Percentiles rank a stretch among this genome's conserved stretches.
Evolutionary conservation across 2,888 invertebrate genomes (phyloP).

Genomic region (Macrostomum cliftonense): DNA sequence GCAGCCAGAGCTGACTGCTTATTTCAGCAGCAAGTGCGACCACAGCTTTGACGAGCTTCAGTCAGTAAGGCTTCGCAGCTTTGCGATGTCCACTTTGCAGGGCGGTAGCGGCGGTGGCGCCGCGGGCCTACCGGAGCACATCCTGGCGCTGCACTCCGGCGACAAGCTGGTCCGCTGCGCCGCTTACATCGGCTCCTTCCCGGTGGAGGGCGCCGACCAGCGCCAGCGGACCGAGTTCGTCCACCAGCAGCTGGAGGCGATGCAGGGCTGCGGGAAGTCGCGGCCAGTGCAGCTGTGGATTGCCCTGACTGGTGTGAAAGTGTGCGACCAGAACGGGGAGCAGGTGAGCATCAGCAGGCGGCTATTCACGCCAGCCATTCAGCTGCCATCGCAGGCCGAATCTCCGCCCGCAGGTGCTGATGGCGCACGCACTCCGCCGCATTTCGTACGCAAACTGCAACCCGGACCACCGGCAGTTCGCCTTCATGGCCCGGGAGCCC

Average conservation of each 20-base stretch:
- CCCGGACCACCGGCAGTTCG: conserved; percentile 56
- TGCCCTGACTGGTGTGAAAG: conserved; percentile 58
- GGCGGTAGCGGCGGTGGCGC: too few species aligned
- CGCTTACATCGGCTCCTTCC: conserved; percentile 53
- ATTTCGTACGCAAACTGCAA: conserved; percentile 71
- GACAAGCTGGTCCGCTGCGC: too few species aligned
- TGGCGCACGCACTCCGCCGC: conserved; percentile 62
- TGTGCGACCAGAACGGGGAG: conserved; percentile 64
- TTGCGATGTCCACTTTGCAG: too few species aligned
- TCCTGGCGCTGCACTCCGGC: too few species aligned
- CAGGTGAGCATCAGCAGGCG: too few species aligned
- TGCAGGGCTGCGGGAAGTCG: conserved; percentile 41
- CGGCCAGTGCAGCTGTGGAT: conserved; percentile 55
- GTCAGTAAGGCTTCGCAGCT: too few species aligned
- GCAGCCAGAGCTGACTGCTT: too few species aligned
- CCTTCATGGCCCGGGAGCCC: conserved; percentile 55
- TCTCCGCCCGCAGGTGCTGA: conserved; percentile 47
- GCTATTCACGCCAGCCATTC: too few species aligned
- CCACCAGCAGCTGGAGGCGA: conserved; percentile 39
- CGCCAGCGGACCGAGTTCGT: conserved; percentile 48
- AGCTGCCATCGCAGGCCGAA: too few species aligned
- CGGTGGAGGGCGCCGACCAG: conserved; percentile 51
- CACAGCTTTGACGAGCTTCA: too few species aligned
- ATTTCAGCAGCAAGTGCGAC: too few species aligned
- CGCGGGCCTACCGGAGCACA: too few species aligned